Percentiles rank a stretch among this genome's conserved stretches.
phyloP scores from a whole-genome alignment of 2,797 vertebrate genomes.

The Allobates femoralis region DNA sequence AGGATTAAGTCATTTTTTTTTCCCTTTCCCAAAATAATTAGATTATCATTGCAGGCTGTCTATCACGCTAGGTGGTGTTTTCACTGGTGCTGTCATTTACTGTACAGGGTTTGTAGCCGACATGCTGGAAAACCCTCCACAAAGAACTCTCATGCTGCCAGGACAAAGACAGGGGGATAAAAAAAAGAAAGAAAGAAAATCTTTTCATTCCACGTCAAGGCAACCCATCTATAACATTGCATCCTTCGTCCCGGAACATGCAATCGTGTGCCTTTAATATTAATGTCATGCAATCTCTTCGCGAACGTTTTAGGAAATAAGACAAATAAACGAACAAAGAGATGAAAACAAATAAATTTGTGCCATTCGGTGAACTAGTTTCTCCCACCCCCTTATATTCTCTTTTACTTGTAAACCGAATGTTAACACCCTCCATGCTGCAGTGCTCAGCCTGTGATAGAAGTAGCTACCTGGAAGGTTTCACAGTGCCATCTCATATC shows the following conservation, averaged over 20 bases:
- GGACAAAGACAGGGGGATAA: constrained; percentile 60
- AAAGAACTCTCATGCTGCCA: constrained; percentile 73
- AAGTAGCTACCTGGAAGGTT: constrained; percentile 89
- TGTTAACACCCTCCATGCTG: constrained; percentile 84
- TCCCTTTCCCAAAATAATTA: constrained; percentile 70
- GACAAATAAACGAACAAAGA: constrained; percentile 22
- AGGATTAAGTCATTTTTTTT: constrained; percentile 69
- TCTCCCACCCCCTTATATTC: constrained; percentile 62
- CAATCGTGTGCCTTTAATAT: constrained; percentile 71
- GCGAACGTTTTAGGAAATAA: constrained; percentile 54
- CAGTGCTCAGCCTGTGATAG: constrained; percentile 81
- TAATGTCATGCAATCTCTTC: constrained; percentile 74
- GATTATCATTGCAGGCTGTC: constrained; percentile 71
- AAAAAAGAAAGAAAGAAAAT: constrained; percentile 52
- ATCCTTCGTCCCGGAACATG: constrained; percentile 68
- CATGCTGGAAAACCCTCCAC: constrained; percentile 71
- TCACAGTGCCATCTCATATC: constrained; percentile 92
- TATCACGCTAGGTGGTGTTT: constrained; percentile 78
- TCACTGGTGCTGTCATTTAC: constrained; percentile 69
- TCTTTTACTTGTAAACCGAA: constrained; percentile 70
- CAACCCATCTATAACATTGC: constrained; percentile 61
- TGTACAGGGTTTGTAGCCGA: constrained; percentile 66
- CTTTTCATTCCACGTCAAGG: constrained; percentile 65
- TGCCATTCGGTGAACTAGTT: constrained; percentile 69
- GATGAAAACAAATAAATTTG: constrained; percentile 59